Conservation (phyloP, 2,113 vertebrate species). For the Scatophagus argus region DNA sequence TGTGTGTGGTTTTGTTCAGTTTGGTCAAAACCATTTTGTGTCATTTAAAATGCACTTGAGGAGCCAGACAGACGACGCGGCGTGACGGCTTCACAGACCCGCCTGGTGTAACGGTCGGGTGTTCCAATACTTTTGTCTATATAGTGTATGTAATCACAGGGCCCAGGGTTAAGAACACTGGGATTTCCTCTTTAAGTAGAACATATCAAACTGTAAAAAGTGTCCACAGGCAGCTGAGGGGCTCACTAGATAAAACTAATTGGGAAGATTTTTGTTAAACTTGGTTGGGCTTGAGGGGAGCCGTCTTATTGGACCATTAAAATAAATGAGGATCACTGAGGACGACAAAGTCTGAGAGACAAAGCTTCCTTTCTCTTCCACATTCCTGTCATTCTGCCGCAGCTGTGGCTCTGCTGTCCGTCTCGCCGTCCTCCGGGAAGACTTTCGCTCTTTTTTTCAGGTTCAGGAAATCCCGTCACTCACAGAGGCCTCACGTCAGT, state of each 20-base stretch:
- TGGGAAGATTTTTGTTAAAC: not conserved
- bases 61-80: too few relatives aligned
- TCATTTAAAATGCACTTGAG: too few relatives aligned
- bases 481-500: not conserved
- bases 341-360: slow-evolving; percentile 24
- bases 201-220: not conserved
- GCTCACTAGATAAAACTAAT: not conserved
- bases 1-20: not conserved
- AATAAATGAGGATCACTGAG: not conserved
- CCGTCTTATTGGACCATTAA: not conserved
- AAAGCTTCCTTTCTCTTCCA: slow-evolving; percentile 57
- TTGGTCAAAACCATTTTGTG: too few relatives aligned
- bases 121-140: too few relatives aligned
- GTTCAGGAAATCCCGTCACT: slow-evolving; percentile 35
- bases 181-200: not conserved
- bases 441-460: slow-evolving; percentile 1
- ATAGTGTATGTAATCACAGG: too few relatives aligned
- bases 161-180: too few relatives aligned
- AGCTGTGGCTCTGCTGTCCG: slow-evolving; percentile 13
- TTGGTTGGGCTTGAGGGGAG: not conserved
- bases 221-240: not conserved
- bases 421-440: slow-evolving; percentile 18
- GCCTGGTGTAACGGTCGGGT: too few relatives aligned
- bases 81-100: too few relatives aligned
- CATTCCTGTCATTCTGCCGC: slow-evolving; percentile 63